These are phyloP conservation scores for Eospalax fontanierii DNA, from an alignment of 2,797 vertebrate genomes.

Conservation along the genomic window DNA sequence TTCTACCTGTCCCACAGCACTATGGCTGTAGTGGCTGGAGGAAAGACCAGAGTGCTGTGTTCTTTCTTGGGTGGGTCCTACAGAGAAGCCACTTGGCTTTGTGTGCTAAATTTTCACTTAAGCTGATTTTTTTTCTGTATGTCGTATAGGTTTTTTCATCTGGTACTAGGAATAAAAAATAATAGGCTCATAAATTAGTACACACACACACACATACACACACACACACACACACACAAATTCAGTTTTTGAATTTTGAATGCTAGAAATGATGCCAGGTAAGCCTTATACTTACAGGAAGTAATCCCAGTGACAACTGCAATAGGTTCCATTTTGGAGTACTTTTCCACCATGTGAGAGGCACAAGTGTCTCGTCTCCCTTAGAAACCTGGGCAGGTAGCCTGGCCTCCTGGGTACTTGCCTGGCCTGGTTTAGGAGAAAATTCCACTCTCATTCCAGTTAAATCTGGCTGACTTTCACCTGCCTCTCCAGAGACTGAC, in stretches of 20 bases:
- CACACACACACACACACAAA: neutral
- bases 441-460: constrained; percentile 80
- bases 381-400: constrained; percentile 77
- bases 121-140: neutral
- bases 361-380: constrained; percentile 61
- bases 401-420: constrained; percentile 72
- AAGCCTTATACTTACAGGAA: neutral
- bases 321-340: constrained; percentile 58
- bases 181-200: neutral
- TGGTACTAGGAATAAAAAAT: neutral
- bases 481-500: constrained; percentile 77
- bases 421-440: constrained; percentile 81
- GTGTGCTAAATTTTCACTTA: neutral
- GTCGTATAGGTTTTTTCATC: neutral
- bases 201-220: neutral
- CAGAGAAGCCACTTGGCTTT: neutral
- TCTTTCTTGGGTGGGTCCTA: neutral
- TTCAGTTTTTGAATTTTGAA: constrained; percentile 1
- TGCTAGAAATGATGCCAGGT: neutral
- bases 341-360: constrained; percentile 80
- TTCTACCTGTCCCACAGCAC: constrained; percentile 15
- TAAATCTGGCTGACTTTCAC: constrained; percentile 76
- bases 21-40: neutral
- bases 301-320: neutral
- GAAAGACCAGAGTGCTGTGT: neutral